phyloP scores from a whole-genome alignment of 2,888 invertebrate species.

The Bruchidius siliquastri region DNA sequence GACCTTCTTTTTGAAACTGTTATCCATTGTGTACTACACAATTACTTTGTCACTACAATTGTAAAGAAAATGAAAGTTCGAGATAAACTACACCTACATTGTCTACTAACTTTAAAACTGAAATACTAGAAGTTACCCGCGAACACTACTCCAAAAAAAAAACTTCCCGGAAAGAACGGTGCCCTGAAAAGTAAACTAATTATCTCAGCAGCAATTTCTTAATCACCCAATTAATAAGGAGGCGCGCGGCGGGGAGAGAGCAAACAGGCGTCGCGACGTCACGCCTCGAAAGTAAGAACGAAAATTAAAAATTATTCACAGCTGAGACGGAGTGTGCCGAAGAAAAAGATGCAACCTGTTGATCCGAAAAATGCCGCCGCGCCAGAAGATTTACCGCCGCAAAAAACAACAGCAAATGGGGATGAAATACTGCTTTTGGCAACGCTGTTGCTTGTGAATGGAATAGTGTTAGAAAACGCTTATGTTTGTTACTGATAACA shows the following conservation, averaged over 20 bases:
- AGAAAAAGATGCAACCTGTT: slow-evolving; percentile 4
- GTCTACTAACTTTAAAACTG: too few relatives aligned
- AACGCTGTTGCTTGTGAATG: not conserved
- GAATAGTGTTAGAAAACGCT: not conserved
- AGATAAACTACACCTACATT: too few relatives aligned
- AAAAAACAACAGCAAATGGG: not conserved
- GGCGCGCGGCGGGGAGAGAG: not conserved
- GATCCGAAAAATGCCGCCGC: not conserved
- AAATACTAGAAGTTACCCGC: too few relatives aligned
- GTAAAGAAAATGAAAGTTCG: too few relatives aligned
- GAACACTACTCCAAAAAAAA: too few relatives aligned
- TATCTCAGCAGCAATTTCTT: not conserved
- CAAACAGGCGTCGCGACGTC: not conserved
- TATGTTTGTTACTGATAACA: too few relatives aligned
- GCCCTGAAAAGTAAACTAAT: not conserved
- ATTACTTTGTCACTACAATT: too few relatives aligned
- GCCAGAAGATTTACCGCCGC: not conserved
- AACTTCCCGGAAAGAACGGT: not conserved
- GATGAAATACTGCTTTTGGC: not conserved
- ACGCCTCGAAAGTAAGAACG: slow-evolving; percentile 8
- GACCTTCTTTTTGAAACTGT: too few relatives aligned
- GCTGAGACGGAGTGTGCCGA: slow-evolving; percentile 7
- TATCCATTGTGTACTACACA: too few relatives aligned
- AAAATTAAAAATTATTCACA: slow-evolving; percentile 41
- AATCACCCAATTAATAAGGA: not conserved